Conservation (phyloP, 2,888 invertebrate genomes). For the Sinelater perroti region DNA sequence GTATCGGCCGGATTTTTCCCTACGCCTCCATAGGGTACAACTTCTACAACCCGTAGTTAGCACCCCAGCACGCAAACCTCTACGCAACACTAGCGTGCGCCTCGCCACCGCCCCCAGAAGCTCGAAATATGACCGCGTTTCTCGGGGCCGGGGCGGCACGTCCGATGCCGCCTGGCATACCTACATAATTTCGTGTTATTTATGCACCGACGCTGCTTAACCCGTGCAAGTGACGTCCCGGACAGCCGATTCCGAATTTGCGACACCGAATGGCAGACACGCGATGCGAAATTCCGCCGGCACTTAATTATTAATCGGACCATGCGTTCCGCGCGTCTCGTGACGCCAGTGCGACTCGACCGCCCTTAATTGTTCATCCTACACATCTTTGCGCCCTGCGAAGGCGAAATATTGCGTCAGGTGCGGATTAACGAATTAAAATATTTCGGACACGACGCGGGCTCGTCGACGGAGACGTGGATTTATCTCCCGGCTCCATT, state of each 20-base stretch:
- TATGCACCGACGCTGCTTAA: slow-evolving; percentile 31
- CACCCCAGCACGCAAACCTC: slow-evolving; percentile 28
- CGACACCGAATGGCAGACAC: slow-evolving; percentile 8
- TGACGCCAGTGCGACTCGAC: slow-evolving; percentile 4
- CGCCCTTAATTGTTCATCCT: slow-evolving; percentile 20
- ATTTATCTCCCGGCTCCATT: slow-evolving; percentile 23
- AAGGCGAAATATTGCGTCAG: slow-evolving; percentile 18
- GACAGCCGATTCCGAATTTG: slow-evolving; percentile 20
- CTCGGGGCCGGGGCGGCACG: slow-evolving; percentile 31
- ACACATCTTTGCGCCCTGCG: slow-evolving; percentile 21
- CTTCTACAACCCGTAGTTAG: slow-evolving; percentile 30
- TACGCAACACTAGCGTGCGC: slow-evolving; percentile 33
- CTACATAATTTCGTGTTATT: slow-evolving; percentile 37
- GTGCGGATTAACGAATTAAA: slow-evolving; percentile 22
- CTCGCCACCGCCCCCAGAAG: slow-evolving; percentile 20
- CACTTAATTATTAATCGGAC: slow-evolving; percentile 12
- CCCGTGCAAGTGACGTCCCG: slow-evolving; percentile 20
- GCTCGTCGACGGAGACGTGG: slow-evolving; percentile 13
- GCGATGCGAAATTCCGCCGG: slow-evolving; percentile 6
- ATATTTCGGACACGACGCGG: slow-evolving; percentile 16
- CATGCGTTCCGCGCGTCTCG: slow-evolving; percentile 10
- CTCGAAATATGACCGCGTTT: slow-evolving; percentile 36
- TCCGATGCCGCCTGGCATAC: slow-evolving; percentile 35
- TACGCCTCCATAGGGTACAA: slow-evolving; percentile 30
- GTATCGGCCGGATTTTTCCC: slow-evolving; percentile 28